Conservation (phyloP, 2,888 invertebrate species). For the Ditula angustiorana region DNA sequence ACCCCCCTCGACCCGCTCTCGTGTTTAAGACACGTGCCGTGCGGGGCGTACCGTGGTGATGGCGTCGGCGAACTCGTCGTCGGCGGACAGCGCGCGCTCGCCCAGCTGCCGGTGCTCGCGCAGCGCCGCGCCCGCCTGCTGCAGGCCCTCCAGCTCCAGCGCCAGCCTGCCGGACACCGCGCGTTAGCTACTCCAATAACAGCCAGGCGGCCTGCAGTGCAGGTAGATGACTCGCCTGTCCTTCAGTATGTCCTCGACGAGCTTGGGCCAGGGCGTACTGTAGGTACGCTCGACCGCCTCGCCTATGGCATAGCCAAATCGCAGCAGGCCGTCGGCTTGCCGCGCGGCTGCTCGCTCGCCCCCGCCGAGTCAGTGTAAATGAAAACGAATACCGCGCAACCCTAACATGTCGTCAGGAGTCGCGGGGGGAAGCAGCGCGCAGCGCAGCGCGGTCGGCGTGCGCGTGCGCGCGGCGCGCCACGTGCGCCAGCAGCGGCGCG, state of each 20-base stretch:
- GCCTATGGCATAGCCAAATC: too few relatives aligned
- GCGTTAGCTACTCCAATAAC: not conserved
- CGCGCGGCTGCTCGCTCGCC: too few relatives aligned
- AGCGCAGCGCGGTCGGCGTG: slow-evolving; percentile 59
- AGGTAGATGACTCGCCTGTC: slow-evolving; percentile 50
- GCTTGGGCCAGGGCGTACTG: too few relatives aligned
- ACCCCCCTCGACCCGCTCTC: too few relatives aligned
- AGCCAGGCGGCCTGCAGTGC: too few relatives aligned
- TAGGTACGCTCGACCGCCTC: too few relatives aligned
- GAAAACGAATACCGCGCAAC: too few relatives aligned
- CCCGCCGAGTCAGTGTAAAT: too few relatives aligned
- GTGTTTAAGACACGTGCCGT: not conserved
- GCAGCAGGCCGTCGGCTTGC: slow-evolving; percentile 61
- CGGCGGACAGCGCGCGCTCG: slow-evolving; percentile 73
- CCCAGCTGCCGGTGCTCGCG: slow-evolving; percentile 54
- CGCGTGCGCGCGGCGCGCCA: slow-evolving; percentile 56
- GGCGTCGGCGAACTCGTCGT: slow-evolving; percentile 85
- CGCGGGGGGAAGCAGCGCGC: slow-evolving; percentile 58
- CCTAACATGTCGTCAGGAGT: too few relatives aligned
- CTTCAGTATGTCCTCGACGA: slow-evolving; percentile 55
- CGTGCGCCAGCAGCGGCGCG: slow-evolving; percentile 53
- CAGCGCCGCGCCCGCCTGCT: slow-evolving; percentile 63
- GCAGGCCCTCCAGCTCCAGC: slow-evolving; percentile 65
- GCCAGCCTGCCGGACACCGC: slow-evolving; percentile 52
- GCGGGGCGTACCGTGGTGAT: slow-evolving; percentile 83